Conservation (phyloP, 1,140 invertebrate genomes). For the Melanaphis sacchari region DNA sequence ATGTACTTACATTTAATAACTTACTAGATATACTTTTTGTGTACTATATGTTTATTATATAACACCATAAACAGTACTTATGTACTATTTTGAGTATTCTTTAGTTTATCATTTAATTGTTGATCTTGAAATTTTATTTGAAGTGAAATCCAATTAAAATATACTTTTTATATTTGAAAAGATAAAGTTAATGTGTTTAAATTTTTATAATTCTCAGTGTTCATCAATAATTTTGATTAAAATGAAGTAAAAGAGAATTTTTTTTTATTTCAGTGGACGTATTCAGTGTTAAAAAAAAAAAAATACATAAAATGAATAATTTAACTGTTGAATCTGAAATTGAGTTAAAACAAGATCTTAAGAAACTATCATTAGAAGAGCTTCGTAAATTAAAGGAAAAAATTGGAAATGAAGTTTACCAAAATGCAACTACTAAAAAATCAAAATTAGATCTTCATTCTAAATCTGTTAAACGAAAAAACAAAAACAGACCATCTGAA, state of each 20-base stretch:
- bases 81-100: not conserved
- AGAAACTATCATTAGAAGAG: slow-evolving; percentile 50
- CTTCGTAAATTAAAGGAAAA: slow-evolving; percentile 51
- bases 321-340: slow-evolving; percentile 14
- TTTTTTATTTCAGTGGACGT: slow-evolving; percentile 56
- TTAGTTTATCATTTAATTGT: not conserved
- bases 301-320: slow-evolving; percentile 48
- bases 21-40: no score
- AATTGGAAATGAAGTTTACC: slow-evolving; percentile 35
- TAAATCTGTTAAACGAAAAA: slow-evolving; percentile 15
- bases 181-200: not conserved
- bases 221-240: not conserved
- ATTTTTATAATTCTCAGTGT: slow-evolving; percentile 11
- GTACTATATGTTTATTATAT: no score
- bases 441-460: not conserved
- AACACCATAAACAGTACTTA: no score
- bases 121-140: not conserved
- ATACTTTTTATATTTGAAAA: not conserved
- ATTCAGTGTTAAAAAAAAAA: slow-evolving; percentile 28
- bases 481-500: slow-evolving; percentile 50
- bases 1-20: no score
- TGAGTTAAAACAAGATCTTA: slow-evolving; percentile 49
- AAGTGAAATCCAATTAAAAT: not conserved
- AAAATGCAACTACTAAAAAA: not conserved
- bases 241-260: slow-evolving; percentile 31